Evolutionary conservation across 2,888 invertebrate genomes (phyloP).

Genomic region (Papilio elwesi): DNA sequence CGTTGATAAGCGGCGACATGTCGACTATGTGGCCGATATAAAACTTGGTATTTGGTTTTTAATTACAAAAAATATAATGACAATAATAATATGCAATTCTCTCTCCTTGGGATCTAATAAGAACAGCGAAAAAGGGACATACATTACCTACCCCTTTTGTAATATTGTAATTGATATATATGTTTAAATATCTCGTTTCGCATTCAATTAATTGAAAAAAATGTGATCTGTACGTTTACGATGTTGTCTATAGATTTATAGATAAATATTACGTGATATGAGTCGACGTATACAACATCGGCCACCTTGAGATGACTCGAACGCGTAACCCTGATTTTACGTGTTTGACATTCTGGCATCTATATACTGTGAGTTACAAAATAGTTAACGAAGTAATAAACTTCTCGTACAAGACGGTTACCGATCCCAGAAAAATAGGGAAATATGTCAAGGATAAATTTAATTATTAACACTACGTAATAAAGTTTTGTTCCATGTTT

Average conservation of each 20-base stretch:
- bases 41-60: too few relatives aligned
- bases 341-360: conserved; percentile 30
- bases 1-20: too few relatives aligned
- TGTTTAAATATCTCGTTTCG: neutral
- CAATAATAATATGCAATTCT: too few relatives aligned
- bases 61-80: too few relatives aligned
- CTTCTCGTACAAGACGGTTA: neutral
- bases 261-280: conserved; percentile 30
- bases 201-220: neutral
- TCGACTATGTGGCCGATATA: too few relatives aligned
- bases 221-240: neutral
- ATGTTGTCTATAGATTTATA: neutral
- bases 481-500: conserved; percentile 18
- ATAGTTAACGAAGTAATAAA: conserved; percentile 11
- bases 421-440: conserved; percentile 17
- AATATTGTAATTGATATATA: neutral
- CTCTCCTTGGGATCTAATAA: too few relatives aligned
- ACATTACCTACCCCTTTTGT: too few relatives aligned
- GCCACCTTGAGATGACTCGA: conserved; percentile 33
- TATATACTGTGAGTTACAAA: neutral
- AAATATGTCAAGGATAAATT: conserved; percentile 30
- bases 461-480: conserved; percentile 10
- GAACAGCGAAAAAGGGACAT: too few relatives aligned
- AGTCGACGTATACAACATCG: conserved; percentile 24
- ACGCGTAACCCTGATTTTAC: conserved; percentile 36